These are phyloP conservation scores for Pseudochaenichthys georgianus DNA, from an alignment of 2,797 vertebrate species.

Conservation along the genomic window DNA sequence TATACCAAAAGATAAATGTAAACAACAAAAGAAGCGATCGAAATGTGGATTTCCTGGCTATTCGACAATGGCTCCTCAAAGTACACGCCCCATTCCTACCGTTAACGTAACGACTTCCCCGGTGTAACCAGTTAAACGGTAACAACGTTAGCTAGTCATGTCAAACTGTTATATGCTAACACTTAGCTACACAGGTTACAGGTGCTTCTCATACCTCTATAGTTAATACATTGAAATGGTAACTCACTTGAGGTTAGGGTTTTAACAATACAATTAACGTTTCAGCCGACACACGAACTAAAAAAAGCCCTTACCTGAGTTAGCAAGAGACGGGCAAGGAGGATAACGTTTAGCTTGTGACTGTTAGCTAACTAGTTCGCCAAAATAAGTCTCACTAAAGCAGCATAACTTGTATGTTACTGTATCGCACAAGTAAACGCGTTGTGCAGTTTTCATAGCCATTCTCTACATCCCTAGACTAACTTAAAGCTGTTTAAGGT, in stretches of 20 bases:
- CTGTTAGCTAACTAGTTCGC: not conserved
- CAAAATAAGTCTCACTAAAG: not conserved
- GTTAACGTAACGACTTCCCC: no score
- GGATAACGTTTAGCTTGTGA: not conserved
- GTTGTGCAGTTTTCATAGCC: not conserved
- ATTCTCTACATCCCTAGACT: not conserved
- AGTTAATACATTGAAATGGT: not conserved
- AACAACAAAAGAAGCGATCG: no score
- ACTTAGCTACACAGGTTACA: not conserved
- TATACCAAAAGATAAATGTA: no score
- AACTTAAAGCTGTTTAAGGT: not conserved
- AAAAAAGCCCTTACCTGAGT: not conserved
- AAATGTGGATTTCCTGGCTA: no score
- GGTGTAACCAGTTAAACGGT: no score
- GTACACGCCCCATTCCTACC: no score
- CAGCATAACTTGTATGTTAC: not conserved
- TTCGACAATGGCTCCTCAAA: no score
- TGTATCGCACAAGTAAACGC: accelerated
- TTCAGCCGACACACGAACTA: not conserved
- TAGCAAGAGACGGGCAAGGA: not conserved
- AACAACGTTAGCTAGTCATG: not conserved
- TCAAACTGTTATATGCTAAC: not conserved
- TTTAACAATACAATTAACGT: not conserved
- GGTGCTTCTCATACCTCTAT: not conserved
- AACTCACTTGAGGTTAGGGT: no score